Evolutionary conservation across 2,113 vertebrate species (phyloP).

Genomic region (Probosciger aterrimus): DNA sequence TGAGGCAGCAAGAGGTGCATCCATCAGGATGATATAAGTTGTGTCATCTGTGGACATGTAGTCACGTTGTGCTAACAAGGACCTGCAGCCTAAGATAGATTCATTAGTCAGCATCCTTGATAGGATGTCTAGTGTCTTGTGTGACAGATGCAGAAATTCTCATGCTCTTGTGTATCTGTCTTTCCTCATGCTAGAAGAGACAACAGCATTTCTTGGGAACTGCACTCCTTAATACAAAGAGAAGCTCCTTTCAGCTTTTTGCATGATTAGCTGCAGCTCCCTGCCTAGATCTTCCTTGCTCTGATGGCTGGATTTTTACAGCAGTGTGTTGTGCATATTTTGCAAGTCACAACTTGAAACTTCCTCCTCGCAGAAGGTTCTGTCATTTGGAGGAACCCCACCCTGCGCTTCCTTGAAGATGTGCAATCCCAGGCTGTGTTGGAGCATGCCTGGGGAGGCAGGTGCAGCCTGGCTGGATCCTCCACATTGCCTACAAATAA

Average conservation of each 20-base stretch:
- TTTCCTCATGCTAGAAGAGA: neutral
- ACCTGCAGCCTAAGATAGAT: neutral
- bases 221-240: neutral
- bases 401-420: slow-evolving; percentile 46
- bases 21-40: neutral
- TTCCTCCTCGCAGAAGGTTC: slow-evolving; percentile 13
- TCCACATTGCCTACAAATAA: slow-evolving; percentile 35
- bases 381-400: slow-evolving; percentile 51
- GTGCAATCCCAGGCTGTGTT: slow-evolving; percentile 49
- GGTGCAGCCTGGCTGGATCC: slow-evolving; percentile 50
- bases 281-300: neutral
- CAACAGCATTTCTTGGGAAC: neutral
- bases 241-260: slow-evolving; percentile 1
- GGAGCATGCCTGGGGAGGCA: slow-evolving; percentile 52
- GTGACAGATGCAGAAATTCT: slow-evolving; percentile 16
- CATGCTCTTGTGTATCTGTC: neutral
- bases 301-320: slow-evolving; percentile 22
- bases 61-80: neutral
- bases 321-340: slow-evolving; percentile 3
- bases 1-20: neutral
- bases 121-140: neutral
- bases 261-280: slow-evolving; percentile 1
- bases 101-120: slow-evolving; percentile 31
- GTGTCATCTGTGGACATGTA: neutral
- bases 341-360: slow-evolving; percentile 64